Conservation (phyloP, 2,113 vertebrate genomes). For the Eublepharis macularius region DNA sequence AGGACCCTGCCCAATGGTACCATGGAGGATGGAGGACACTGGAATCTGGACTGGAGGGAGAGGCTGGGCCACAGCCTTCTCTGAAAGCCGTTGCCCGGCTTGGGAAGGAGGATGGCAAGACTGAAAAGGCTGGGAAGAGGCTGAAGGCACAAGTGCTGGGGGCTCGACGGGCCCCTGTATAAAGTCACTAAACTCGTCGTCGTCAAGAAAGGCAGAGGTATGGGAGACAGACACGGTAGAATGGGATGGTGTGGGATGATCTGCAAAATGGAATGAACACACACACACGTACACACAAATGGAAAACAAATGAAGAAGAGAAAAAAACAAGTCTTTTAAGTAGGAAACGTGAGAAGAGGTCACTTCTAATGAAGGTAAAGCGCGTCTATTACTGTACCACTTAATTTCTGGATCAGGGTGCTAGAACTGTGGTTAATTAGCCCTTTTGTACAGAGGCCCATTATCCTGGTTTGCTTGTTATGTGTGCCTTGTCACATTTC, state of each 20-base stretch:
- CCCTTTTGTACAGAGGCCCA: background rate
- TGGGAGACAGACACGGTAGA: conserved; percentile 83
- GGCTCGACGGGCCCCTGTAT: conserved; percentile 88
- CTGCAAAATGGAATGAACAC: conserved; percentile 90
- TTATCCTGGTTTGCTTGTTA: background rate
- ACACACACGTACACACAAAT: conserved; percentile 50
- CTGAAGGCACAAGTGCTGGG: conserved; percentile 67
- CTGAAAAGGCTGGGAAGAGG: conserved; percentile 75
- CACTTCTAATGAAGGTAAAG: background rate
- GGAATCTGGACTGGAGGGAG: conserved; percentile 80
- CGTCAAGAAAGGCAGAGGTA: conserved; percentile 84
- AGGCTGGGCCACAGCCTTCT: conserved; percentile 76
- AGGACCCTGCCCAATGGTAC: conserved; percentile 66
- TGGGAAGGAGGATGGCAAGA: conserved; percentile 69
- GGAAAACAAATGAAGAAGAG: conserved; percentile 61
- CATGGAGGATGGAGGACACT: conserved; percentile 69
- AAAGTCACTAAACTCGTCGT: conserved; percentile 98
- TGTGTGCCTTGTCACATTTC: background rate
- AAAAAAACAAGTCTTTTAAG: background rate
- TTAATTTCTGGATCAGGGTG: background rate
- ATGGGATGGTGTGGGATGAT: conserved; percentile 91
- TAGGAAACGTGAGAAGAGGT: background rate
- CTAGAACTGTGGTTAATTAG: background rate
- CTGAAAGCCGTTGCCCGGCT: conserved; percentile 73
- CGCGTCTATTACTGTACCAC: too few species aligned